Base-by-base conservation (phyloP, 35 echinoderm and acorn worm species). In the Strongylocentrotus purpuratus region DNA sequence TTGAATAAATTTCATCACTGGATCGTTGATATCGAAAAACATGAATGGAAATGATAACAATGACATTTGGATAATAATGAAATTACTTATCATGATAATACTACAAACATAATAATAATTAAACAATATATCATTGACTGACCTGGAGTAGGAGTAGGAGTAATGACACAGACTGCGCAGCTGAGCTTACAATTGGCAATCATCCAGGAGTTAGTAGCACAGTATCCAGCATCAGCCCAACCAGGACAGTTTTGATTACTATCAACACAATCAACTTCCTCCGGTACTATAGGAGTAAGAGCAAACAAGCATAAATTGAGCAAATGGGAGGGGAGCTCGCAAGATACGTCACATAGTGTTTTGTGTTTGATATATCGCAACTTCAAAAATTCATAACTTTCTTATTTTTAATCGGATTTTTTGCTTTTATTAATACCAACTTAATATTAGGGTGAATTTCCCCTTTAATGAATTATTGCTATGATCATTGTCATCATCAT, bases 191-290 rank as follows among this genome's bases (percentile, higher is more conserved):
- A 96, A 32, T 96, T 96, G 15, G 86, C 35, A 28, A 61, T 28
- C 96, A 96, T 94, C 86, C 94, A 96, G 3, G 33, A 45, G 45
- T 88, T 88, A 9, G 18, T 20, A 5, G 85, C 55, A 94, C 96
- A 96, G 22, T 94, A 50, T 4, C 96, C 96, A 15, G 52, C 86
- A 46, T 22, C 87, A 4, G 96, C 96, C 93, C 94, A 96, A 50
- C 33, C 46, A 20, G 93, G 86, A 14, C 96, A 96, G 31, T 61
- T 41, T 35, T 55, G 22, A 46, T 94, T 61, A 12, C 18, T 94
- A 47, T 96, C 96, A 14, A 71, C 17, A 78, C 96, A 96, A 33
- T 90, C 94, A 18, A 6, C 87, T 89, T 78, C 65, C 65, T 78
- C 65, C 15, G 65, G 65, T 0, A n/a, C 65, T 78, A 7, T 78